Conservation (phyloP, 2,113 vertebrate species). For the Leptobrachium leishanense region DNA sequence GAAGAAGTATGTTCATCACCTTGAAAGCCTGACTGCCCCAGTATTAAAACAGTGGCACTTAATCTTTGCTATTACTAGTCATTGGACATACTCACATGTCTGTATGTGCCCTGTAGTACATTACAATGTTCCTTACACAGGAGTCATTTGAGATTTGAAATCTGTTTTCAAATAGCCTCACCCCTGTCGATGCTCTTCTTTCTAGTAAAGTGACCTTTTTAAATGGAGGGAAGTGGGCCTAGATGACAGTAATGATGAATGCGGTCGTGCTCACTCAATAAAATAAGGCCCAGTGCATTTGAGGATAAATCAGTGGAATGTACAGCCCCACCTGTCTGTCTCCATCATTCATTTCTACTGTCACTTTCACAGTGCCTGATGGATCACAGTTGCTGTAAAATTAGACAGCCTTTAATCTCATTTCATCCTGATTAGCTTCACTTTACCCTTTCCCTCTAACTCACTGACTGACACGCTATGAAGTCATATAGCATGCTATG, state of each 20-base stretch:
- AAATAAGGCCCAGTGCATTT: slow-evolving; percentile 97
- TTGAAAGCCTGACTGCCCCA: too few relatives aligned
- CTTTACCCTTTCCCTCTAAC: slow-evolving; percentile 90
- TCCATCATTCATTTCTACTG: slow-evolving; percentile 99
- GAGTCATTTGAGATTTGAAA: slow-evolving; percentile 73
- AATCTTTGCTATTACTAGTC: too few relatives aligned
- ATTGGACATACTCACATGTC: too few relatives aligned
- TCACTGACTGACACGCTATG: slow-evolving; percentile 90
- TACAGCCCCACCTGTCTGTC: slow-evolving; percentile 99
- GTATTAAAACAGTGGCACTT: too few relatives aligned
- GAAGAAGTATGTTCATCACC: too few relatives aligned
- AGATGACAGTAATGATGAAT: slow-evolving; percentile 99
- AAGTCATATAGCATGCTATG: slow-evolving; percentile 71
- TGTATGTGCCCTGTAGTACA: too few relatives aligned
- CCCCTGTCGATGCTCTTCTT: slow-evolving; percentile 68
- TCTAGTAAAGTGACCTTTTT: slow-evolving; percentile 93
- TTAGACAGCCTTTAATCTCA: slow-evolving; percentile 99
- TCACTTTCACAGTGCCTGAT: slow-evolving; percentile 96
- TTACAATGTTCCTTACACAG: slow-evolving; percentile 6
- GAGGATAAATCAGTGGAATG: slow-evolving; percentile 99
- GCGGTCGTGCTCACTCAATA: slow-evolving; percentile 99
- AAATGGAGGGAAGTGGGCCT: slow-evolving; percentile 98
- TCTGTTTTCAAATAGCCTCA: slow-evolving; percentile 76
- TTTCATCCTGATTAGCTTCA: slow-evolving; percentile 98
- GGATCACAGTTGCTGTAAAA: slow-evolving; percentile 99